Conservation (phyloP, 2,797 vertebrate species). For the Malacoraja senta region DNA sequence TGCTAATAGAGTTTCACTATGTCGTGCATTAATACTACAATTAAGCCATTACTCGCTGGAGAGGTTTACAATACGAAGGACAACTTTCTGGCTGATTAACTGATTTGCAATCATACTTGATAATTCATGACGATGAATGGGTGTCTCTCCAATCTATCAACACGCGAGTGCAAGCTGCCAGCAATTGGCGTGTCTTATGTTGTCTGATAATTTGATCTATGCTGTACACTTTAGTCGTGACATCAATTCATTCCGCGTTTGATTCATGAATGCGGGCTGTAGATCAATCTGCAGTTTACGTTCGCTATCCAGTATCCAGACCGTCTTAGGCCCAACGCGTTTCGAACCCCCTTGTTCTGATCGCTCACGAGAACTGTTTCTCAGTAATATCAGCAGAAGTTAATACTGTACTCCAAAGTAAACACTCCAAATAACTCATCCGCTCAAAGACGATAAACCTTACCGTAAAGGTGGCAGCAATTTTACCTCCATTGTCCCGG, state of each 20-base stretch:
- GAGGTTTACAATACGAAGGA: background rate
- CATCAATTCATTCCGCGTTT: conserved; percentile 2
- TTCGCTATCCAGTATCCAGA: background rate
- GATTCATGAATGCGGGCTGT: conserved; percentile 9
- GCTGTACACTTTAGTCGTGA: conserved; percentile 17
- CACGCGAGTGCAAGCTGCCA: background rate
- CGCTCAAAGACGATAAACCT: background rate
- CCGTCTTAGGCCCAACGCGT: background rate
- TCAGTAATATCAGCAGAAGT: too few relatives aligned
- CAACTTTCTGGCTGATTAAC: background rate
- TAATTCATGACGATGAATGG: conserved; percentile 27
- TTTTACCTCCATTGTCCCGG: background rate
- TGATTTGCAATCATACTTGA: background rate
- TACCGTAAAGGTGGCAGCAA: background rate
- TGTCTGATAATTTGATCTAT: conserved; percentile 24
- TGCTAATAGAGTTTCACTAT: background rate
- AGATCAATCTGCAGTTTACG: background rate
- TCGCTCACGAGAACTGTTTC: background rate
- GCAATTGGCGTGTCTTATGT: conserved; percentile 1
- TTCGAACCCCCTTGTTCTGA: background rate
- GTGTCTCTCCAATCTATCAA: conserved; percentile 20
- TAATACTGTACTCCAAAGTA: background rate
- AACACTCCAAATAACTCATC: background rate
- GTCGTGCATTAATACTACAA: background rate
- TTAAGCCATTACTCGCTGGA: background rate